These are phyloP conservation scores for Amblyjoppa fuscipennis DNA, from an alignment of 2,888 invertebrate species.

Conservation along the genomic window DNA sequence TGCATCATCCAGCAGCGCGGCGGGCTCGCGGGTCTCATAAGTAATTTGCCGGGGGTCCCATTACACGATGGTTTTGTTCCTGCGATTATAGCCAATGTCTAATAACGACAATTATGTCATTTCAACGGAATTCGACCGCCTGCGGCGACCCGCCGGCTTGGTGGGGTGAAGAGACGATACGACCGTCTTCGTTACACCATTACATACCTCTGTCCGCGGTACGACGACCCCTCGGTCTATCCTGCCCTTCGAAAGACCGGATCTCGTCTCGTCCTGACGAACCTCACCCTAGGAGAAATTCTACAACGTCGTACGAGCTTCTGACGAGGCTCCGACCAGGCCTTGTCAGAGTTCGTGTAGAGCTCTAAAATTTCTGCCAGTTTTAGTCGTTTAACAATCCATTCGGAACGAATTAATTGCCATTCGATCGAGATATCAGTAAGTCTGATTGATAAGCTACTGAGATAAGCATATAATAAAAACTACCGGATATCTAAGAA, in stretches of 20 bases:
- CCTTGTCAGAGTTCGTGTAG: no score
- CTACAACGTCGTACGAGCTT: no score
- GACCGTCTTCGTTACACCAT: conserved; percentile 27
- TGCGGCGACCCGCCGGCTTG: conserved; percentile 71
- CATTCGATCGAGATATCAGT: not conserved
- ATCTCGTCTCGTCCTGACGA: not conserved
- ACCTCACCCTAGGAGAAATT: no score
- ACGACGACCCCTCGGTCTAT: conserved; percentile 1
- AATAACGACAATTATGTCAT: conserved; percentile 84
- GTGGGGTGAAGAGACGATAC: conserved; percentile 49
- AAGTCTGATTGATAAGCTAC: not conserved
- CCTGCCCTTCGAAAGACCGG: not conserved
- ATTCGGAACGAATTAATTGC: not conserved
- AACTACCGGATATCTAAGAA: no score
- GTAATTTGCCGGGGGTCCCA: conserved; percentile 80
- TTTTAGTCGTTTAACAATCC: no score
- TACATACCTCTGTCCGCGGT: conserved; percentile 6
- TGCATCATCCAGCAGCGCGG: conserved; percentile 25
- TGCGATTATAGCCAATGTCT: conserved; percentile 81
- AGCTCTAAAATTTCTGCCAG: no score
- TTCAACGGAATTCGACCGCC: conserved; percentile 80
- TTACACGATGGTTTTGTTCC: conserved; percentile 78
- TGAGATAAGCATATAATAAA: no score
- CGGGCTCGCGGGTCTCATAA: conserved; percentile 71
- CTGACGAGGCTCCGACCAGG: no score